Evolutionary conservation across 2,888 invertebrate genomes (phyloP), one percentile per base, ranked within the genome.

Genomic region (Andrena chrysosceles): DNA sequence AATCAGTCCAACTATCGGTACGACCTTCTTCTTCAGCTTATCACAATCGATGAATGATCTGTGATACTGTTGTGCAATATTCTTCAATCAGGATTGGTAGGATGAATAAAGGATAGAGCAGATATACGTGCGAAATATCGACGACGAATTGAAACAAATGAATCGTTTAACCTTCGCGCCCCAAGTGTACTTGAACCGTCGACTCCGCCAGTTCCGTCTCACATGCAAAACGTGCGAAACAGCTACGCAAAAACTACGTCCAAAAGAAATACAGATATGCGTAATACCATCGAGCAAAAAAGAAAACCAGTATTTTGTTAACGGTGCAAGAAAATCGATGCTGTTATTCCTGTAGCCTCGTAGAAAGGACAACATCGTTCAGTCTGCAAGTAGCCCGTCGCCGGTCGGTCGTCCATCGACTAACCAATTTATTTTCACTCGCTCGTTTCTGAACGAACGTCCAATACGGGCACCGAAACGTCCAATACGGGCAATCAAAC

Each of bases 401-500:
- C 49, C 60, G 59, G 26, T 56, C 56, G 56, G 48, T 33, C 62
- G n/a, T 48, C 48, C 81, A 16, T 81, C 73, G 73, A 10, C 35
- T 29, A 16, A 26, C 13, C 56, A 68, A 81, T 81, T 81, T 81
- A 78, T 75, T 78, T 74, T 77, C 33, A 63, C 66, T 62, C 62
- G 62, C 20, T 63, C 59, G 52, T 16, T 42, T 23, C 13, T n/a
- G 20, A 33, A 10, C 66, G 59, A 26, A 33, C 66, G 62, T 54
- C 56, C 63, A 66, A 72, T 72, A 78, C 72, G 71, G 52, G 63
- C 23, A 33, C 42, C 68, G 76, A n/a, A 63, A 10, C 68, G 49
- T 69, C 72, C 68, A 70, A 84, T 84, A 71, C 78, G 84, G 78
- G 60, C 78, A 78, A 84, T 84, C 83, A 74, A 84, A 84, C 31